Evolutionary conservation across 2,888 invertebrate genomes (phyloP).

Genomic region (Labia minor): DNA sequence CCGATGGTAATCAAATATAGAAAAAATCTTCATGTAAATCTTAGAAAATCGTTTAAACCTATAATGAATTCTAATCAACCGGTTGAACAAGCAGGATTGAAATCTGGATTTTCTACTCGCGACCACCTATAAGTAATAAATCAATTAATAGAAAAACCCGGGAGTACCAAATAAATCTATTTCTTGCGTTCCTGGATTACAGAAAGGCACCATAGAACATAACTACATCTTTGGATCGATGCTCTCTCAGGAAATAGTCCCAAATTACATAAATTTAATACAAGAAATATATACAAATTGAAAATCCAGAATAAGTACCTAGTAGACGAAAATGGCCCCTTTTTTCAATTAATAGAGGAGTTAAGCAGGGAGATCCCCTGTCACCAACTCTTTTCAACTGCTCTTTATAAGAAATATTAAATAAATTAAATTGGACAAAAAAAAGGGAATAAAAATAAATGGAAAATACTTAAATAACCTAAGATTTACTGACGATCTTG

Average conservation of each 20-base stretch:
- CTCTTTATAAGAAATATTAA: constrained; percentile 15
- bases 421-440: not conserved
- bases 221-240: too few species aligned
- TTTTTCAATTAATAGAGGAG: not conserved
- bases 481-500: not conserved
- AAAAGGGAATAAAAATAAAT: not conserved
- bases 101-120: not conserved
- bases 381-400: constrained; percentile 16
- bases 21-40: not conserved
- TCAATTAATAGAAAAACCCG: constrained; percentile 23
- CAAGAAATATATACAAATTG: not conserved
- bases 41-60: not conserved
- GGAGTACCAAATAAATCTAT: constrained; percentile 21
- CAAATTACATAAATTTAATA: not conserved
- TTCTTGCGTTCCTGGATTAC: constrained; percentile 17
- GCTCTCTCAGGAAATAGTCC: not conserved
- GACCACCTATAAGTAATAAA: not conserved
- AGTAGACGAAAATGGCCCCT: not conserved
- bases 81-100: not conserved
- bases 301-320: not conserved
- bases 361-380: not conserved
- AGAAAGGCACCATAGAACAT: constrained; percentile 18
- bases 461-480: too few species aligned
- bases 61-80: not conserved
- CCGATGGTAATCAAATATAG: not conserved